Evolutionary conservation across 2,113 vertebrate species (phyloP), one percentile per base, ranked within the genome.

Genomic region (Seriola rivoliana): DNA sequence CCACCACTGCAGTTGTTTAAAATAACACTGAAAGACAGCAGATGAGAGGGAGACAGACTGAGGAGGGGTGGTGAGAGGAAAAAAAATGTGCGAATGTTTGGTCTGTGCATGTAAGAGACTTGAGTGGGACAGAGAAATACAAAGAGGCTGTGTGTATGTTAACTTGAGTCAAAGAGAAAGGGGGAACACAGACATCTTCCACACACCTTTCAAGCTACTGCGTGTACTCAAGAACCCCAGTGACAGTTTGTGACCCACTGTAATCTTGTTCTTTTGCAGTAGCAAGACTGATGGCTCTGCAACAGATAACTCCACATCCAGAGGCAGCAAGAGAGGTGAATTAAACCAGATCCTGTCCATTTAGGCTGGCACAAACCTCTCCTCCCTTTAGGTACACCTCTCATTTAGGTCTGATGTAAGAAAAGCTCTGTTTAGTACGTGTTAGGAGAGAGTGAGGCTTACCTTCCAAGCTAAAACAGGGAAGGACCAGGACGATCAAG

Each of bases 391-490:
- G 59, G 48, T 38, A 36, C 71, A 14, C 42, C n/a, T 29, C 34
- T 48, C 40, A 44, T 67, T 79, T 25, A 81, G 16, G 29, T 60
- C 29, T 82, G 58, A 75, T 0, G 38, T 81, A 62, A 77, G 67
- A 77, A 71, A 67, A 77, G 81, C 66, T 75, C 73, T 19, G 73
- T 42, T 81, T 64, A 62, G 17, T 57, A 69, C 13, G 9, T 40
- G 46, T 11, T 34, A 9, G 8, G 12, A 65, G 25, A 44, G 32
- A 17, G 50, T 54, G 21, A 50, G 68, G 48, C 97, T 95, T 96
- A 99, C 97, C 97, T 96, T 97, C 95, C 92, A 95, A 80, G 66
- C 95, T 95, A 0, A 90, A 94, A 85, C 93, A 96, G 67, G 96
- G 96, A 71, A 96, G 88, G 64, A 92, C 94, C 90, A 97, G 90